Evolutionary conservation across 2,888 invertebrate species (phyloP), one percentile per base, ranked within the genome.

Genomic region (Hoplodrina ambigua): DNA sequence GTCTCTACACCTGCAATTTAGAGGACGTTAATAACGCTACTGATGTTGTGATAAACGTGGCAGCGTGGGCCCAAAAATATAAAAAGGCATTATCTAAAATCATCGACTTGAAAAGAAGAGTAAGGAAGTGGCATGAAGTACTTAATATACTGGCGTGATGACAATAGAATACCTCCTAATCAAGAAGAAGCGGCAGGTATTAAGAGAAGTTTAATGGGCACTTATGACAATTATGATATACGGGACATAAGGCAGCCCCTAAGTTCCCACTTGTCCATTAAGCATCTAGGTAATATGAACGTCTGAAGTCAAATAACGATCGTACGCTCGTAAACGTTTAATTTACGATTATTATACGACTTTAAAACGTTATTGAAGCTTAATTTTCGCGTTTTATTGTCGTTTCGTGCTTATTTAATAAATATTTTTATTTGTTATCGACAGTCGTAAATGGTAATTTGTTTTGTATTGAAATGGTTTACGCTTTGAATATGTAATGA

Each of bases 301-400:
- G 79, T 85, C 85, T 75, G 82, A 82, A 83, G 85, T 81, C 83
- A 81, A 74, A 86, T 61, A 88, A 89, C 89, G 88, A 88, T 86
- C 80, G 44, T 58, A 54, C 66, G 79, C 72, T 79, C 81, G 75
- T 81, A 81, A 79, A 80, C 37, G 66, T 77, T 86, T 87, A 90
- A 93, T 94, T 94, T 94, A 94, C 90, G 92, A 88, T 91, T 89
- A 91, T 89, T 85, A 85, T 85, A 65, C 86, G 85, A 90, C 88
- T 90, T 89, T 87, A 86, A 88, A 89, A 90, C 87, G 91, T 91
- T 91, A 90, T 89, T 88, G 87, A 86, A 87, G 89, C 87, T 91
- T 91, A 90, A 92, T 92, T 90, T 89, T 87, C 84, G 87, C 87
- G 85, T 92, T 92, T 93, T 91, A 93, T 89, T 90, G 86, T 86